phyloP scores from a whole-genome alignment of 2,888 invertebrate genomes.

The Monopis laevigella region DNA sequence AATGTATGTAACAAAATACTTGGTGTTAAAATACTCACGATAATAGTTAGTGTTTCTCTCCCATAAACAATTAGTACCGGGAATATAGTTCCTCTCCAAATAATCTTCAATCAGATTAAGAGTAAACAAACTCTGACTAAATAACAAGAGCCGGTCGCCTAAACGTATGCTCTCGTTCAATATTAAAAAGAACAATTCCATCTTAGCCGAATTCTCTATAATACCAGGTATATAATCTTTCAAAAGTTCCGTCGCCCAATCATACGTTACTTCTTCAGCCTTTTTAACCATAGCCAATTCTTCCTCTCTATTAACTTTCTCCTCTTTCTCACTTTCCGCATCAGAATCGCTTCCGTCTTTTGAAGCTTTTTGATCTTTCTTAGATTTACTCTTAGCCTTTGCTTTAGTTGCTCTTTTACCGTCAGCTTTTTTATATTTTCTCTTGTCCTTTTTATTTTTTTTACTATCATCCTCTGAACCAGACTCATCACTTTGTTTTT shows the following conservation, averaged over 20 bases:
- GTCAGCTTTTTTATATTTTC: constrained; percentile 37
- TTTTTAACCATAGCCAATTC: constrained; percentile 68
- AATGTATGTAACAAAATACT: not conserved
- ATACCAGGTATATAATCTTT: constrained; percentile 89
- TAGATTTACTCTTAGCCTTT: constrained; percentile 46
- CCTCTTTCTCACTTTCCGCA: constrained; percentile 62
- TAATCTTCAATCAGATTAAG: constrained; percentile 95
- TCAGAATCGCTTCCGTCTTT: constrained; percentile 61
- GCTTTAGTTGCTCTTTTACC: constrained; percentile 40
- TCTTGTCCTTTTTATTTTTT: constrained; percentile 38
- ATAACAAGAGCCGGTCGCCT: constrained; percentile 92
- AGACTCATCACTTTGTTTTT: constrained; percentile 32
- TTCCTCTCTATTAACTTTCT: constrained; percentile 69
- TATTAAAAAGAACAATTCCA: constrained; percentile 92
- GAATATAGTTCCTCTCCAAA: constrained; percentile 76
- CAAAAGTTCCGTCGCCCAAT: constrained; percentile 86
- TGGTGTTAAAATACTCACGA: constrained; percentile 69
- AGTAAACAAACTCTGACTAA: constrained; percentile 96
- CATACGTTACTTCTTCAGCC: constrained; percentile 86
- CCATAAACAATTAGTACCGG: constrained; percentile 81
- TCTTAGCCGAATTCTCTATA: constrained; percentile 93
- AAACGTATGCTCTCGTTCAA: constrained; percentile 86
- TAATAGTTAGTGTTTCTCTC: constrained; percentile 88
- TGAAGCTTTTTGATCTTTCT: constrained; percentile 53
- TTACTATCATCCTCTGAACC: constrained; percentile 47